Percentiles rank a stretch among this genome's conserved stretches.
Conservation (phyloP, 2,113 vertebrate genomes). For the Aptenodytes forsteri region DNA sequence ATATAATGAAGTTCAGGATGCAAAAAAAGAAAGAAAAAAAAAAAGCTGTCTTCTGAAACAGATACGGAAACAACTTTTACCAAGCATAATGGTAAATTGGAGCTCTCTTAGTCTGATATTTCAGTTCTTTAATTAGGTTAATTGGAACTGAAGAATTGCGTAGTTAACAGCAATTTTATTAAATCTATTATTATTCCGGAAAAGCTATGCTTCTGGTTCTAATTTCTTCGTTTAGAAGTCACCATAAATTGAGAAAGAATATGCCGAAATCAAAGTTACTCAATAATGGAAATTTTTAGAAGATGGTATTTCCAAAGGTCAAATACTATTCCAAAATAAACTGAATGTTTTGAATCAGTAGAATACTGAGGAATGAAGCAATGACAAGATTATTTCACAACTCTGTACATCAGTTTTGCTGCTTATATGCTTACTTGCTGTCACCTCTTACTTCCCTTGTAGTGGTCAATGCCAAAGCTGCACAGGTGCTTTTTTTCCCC, state of each 20-base stretch:
- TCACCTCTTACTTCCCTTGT: not conserved
- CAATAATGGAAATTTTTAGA: not conserved
- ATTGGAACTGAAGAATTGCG: not conserved
- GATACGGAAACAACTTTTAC: not conserved
- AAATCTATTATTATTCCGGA: not conserved
- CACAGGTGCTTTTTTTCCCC: not conserved
- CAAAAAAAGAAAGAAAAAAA: not conserved
- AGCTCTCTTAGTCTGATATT: not conserved
- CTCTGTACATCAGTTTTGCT: not conserved
- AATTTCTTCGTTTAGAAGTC: not conserved
- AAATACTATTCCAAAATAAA: not conserved
- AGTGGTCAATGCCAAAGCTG: not conserved
- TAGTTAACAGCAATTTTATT: not conserved
- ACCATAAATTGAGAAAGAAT: not conserved
- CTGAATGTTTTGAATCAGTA: not conserved
- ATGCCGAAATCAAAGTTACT: not conserved
- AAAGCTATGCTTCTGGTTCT: not conserved
- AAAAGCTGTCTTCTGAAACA: not conserved
- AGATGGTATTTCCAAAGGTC: not conserved
- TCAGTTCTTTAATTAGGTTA: not conserved
- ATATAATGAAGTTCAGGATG: not conserved
- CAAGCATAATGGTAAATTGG: not conserved
- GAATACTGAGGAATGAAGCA: not conserved
- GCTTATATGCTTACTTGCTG: not conserved
- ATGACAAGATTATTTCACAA: not conserved